A percentile compares a stretch with the other conserved stretches of the same genome.
phyloP scores from a whole-genome alignment of 1,140 invertebrate genomes.

The Sitobion miscanthi region DNA sequence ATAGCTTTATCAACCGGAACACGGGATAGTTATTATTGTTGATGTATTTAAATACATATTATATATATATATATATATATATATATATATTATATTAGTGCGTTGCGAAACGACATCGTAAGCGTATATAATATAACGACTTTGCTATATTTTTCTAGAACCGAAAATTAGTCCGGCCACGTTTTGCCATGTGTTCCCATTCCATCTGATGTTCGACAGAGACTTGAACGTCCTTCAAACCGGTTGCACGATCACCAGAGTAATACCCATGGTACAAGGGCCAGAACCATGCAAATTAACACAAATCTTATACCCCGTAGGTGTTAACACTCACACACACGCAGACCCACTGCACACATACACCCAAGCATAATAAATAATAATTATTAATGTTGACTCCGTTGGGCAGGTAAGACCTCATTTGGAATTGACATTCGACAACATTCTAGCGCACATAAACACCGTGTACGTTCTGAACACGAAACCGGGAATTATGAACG shows the following conservation, averaged over 20 bases:
- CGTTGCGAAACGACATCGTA: not conserved
- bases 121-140: not conserved
- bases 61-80: too few relatives aligned
- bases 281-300: slow-evolving; percentile 72
- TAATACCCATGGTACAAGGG: slow-evolving; percentile 72
- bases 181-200: slow-evolving; percentile 93
- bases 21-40: not conserved
- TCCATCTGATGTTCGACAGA: slow-evolving; percentile 91
- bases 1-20: not conserved
- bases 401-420: slow-evolving; percentile 80
- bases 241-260: slow-evolving; percentile 82
- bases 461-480: slow-evolving; percentile 94
- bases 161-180: slow-evolving; percentile 87
- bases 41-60: too few relatives aligned
- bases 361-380: not conserved
- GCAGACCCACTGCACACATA: not conserved
- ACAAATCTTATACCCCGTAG: slow-evolving; percentile 81
- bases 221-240: slow-evolving; percentile 85
- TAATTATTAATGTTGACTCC: slow-evolving; percentile 25
- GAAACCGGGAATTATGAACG: slow-evolving; percentile 76
- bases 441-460: slow-evolving; percentile 93
- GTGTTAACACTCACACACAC: slow-evolving; percentile 58
- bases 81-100: not conserved
- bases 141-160: slow-evolving; percentile 65
- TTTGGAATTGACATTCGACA: slow-evolving; percentile 87